phyloP scores from a whole-genome alignment of 2,888 invertebrate species.

The Chaetogeoica ovagalla region DNA sequence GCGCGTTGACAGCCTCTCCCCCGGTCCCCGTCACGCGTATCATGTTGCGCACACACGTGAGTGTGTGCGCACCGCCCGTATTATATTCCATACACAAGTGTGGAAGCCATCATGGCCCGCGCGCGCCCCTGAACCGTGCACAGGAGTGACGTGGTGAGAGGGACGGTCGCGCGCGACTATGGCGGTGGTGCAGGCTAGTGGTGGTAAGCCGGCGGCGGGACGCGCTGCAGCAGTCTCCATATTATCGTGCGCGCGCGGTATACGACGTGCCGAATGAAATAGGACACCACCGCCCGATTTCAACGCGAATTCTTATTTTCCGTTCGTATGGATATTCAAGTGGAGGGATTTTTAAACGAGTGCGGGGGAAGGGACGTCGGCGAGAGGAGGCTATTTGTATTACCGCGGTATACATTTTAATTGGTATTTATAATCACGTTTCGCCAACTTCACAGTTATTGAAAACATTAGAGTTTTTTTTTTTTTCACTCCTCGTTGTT shows the following conservation, averaged over 20 bases:
- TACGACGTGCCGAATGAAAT: not conserved
- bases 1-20: constrained; percentile 36
- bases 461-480: too few relatives aligned
- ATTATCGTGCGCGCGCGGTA: not conserved
- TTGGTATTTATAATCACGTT: too few relatives aligned
- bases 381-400: too few relatives aligned
- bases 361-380: too few relatives aligned
- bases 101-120: constrained; percentile 51
- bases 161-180: not conserved
- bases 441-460: too few relatives aligned
- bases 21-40: not conserved
- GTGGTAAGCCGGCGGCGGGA: too few relatives aligned
- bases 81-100: not conserved
- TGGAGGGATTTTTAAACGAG: too few relatives aligned
- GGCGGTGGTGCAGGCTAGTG: not conserved
- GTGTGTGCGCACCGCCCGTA: not conserved
- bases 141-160: not conserved
- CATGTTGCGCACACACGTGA: not conserved
- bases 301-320: too few relatives aligned
- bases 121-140: not conserved
- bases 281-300: not conserved
- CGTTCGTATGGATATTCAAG: too few relatives aligned
- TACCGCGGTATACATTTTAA: too few relatives aligned
- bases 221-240: not conserved
- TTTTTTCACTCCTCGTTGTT: too few relatives aligned